phyloP scores from a whole-genome alignment of 2,113 vertebrate genomes.

The Entomyzon cyanotis region DNA sequence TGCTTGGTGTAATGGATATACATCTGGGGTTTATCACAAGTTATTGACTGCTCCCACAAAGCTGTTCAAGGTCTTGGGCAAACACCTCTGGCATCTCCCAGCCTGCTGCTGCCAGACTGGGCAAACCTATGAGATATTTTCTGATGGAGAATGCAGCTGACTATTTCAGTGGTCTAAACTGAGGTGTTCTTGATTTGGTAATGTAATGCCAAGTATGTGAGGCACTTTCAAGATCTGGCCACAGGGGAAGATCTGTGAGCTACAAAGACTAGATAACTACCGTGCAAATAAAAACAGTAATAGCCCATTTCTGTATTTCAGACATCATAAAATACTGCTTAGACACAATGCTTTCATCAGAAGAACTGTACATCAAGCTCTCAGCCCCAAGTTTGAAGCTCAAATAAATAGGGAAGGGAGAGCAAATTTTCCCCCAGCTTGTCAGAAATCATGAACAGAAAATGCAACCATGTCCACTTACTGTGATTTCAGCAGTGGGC shows the following conservation, averaged over 20 bases:
- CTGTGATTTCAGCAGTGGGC: conserved; percentile 39
- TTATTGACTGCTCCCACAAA: not conserved
- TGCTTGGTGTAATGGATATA: accelerated
- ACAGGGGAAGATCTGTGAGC: not conserved
- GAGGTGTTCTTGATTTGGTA: not conserved
- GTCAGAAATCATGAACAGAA: conserved; percentile 50
- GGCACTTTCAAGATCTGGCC: not conserved
- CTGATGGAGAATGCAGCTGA: not conserved
- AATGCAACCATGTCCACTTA: conserved; percentile 30
- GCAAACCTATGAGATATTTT: not conserved
- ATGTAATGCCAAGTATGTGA: not conserved
- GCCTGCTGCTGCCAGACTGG: not conserved
- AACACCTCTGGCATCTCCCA: not conserved
- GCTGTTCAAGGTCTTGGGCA: not conserved
- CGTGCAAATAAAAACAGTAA: conserved; percentile 9
- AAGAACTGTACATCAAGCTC: not conserved
- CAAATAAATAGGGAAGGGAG: not conserved
- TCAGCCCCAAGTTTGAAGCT: not conserved
- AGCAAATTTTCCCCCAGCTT: conserved; percentile 37
- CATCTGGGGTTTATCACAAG: not conserved
- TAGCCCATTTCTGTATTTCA: not conserved
- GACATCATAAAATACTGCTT: not conserved
- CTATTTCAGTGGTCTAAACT: not conserved
- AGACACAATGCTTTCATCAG: not conserved
- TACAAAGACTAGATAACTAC: not conserved